These are phyloP conservation scores for Trematocara variabile DNA, from an alignment of 2,113 vertebrate genomes.

Conservation along the genomic window DNA sequence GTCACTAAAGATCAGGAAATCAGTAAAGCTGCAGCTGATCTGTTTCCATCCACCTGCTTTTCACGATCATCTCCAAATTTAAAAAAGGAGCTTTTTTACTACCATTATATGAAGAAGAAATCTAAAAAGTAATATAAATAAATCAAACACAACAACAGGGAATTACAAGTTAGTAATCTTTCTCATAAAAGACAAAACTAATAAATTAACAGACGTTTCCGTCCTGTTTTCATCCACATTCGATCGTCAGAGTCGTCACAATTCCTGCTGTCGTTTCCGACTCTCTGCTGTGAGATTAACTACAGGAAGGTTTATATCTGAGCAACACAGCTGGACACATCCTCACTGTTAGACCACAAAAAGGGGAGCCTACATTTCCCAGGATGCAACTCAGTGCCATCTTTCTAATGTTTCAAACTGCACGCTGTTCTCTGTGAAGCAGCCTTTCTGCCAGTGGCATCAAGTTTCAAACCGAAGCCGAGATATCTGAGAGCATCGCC, in stretches of 20 bases:
- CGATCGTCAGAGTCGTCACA: neutral
- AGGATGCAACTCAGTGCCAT: neutral
- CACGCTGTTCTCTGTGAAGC: neutral
- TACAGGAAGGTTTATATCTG: neutral
- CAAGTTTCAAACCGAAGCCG: neutral
- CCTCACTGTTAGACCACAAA: neutral
- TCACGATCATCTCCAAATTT: neutral
- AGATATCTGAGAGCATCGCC: neutral
- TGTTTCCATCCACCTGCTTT: neutral
- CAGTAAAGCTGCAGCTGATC: neutral
- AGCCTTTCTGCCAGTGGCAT: neutral
- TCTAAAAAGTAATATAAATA: rapidly evolving
- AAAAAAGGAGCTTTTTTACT: neutral
- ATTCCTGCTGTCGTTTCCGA: neutral
- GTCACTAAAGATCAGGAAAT: neutral
- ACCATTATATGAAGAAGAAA: rapidly evolving
- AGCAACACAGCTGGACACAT: neutral
- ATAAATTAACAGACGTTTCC: neutral
- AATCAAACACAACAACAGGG: neutral
- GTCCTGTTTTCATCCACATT: neutral
- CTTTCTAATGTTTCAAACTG: neutral
- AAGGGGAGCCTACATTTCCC: neutral
- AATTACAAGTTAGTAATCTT: neutral
- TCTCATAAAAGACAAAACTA: neutral
- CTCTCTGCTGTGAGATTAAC: neutral